phyloP scores from a whole-genome alignment of 2,113 vertebrate species.

The Sylvia atricapilla region DNA sequence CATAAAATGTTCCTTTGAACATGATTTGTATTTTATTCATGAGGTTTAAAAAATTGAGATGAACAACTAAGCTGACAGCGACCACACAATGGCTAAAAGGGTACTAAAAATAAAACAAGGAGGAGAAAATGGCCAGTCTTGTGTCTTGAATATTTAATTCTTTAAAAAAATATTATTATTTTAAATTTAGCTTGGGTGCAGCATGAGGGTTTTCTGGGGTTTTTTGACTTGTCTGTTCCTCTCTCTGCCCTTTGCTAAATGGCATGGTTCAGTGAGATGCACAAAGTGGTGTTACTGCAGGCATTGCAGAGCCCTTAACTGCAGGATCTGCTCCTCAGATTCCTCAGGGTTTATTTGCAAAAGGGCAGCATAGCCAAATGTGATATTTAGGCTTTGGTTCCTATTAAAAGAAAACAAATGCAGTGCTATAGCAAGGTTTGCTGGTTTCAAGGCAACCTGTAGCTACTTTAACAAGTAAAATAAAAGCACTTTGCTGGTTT shows the following conservation, averaged over 20 bases:
- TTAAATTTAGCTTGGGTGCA: not conserved
- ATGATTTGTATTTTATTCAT: conserved; percentile 9
- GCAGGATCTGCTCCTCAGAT: not conserved
- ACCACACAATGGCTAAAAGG: not conserved
- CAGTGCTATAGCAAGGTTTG: not conserved
- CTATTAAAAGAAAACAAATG: conserved; percentile 42
- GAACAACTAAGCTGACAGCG: not conserved
- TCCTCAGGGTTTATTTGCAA: conserved; percentile 66
- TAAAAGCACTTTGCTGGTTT: not conserved
- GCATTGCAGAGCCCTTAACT: conserved; percentile 35
- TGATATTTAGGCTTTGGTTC: conserved; percentile 56
- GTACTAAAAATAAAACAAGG: conserved; percentile 3
- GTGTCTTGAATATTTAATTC: not conserved
- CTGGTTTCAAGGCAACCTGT: not conserved
- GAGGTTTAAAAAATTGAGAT: not conserved
- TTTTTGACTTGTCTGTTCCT: not conserved
- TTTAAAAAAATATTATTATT: not conserved
- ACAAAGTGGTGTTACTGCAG: conserved; percentile 37
- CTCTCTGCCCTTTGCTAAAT: conserved; percentile 64
- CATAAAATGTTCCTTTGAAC: not conserved
- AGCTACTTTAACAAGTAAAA: not conserved
- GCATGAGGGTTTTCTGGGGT: not conserved
- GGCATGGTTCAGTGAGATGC: conserved; percentile 52
- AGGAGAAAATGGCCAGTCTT: not conserved
- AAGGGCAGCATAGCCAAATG: conserved; percentile 60